These are phyloP conservation scores for Zaprionus ghesquierei DNA, from an alignment of 1,140 invertebrate genomes.

Conservation along the genomic window DNA sequence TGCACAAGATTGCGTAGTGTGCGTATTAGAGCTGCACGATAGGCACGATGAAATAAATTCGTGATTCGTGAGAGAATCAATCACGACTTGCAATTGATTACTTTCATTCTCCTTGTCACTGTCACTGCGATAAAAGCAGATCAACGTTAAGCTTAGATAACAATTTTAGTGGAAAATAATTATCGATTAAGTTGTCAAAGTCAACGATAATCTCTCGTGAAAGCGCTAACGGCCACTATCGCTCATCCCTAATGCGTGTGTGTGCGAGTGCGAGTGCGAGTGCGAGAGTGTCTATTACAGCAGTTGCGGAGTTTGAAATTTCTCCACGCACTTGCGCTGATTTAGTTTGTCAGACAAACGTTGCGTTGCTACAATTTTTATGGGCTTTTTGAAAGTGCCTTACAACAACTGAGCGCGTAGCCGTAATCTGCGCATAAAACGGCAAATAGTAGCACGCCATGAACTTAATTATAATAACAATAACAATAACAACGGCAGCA, in stretches of 20 bases:
- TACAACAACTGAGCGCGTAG: background rate
- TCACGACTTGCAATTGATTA: background rate
- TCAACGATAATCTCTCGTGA: background rate
- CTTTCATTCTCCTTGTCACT: background rate
- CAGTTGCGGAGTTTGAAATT: slow-evolving; percentile 36
- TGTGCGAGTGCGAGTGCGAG: background rate
- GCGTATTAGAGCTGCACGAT: background rate
- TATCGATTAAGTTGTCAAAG: background rate
- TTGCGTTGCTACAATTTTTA: slow-evolving; percentile 56
- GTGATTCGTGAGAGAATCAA: background rate
- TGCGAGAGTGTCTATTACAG: slow-evolving; percentile 25
- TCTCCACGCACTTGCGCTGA: slow-evolving; percentile 57
- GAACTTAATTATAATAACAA: slow-evolving; percentile 67
- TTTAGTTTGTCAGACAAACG: slow-evolving; percentile 45
- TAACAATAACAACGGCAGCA: slow-evolving; percentile 28
- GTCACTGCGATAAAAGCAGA: background rate
- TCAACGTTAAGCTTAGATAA: background rate
- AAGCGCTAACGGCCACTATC: background rate
- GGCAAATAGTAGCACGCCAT: slow-evolving; percentile 45
- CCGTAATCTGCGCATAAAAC: slow-evolving; percentile 36
- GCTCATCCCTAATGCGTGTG: slow-evolving; percentile 5
- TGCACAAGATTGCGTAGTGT: background rate
- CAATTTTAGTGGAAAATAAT: background rate
- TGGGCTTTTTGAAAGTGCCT: slow-evolving; percentile 57
- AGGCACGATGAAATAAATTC: background rate